Base-by-base conservation (phyloP, 2,888 invertebrate species). In the Leucania comma region DNA sequence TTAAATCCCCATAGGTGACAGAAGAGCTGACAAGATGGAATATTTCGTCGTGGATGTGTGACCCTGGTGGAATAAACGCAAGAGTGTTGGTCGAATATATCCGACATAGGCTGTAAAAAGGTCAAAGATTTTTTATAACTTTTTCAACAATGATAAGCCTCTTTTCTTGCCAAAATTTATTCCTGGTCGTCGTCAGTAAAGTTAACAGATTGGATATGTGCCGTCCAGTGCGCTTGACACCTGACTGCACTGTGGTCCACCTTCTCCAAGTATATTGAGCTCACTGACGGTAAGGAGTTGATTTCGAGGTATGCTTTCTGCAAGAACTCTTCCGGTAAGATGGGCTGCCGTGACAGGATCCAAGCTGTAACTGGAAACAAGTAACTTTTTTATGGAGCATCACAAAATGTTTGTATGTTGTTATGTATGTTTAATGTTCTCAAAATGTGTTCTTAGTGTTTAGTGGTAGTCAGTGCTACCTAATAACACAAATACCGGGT, bases 211-310 rank as follows among this genome's bases (percentile, higher is more conserved):
- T 93, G 86, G 0, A 95, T 88, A 64, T 94, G 91, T 0, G 95
- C 96, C 0, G 93, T 93, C 96, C 95, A 95, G 29, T 90, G 79
- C 58, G 85, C 87, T 0, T 26, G 24, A 42, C 95, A 95, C 0
- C 75, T 82, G 0, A 86, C 73, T 3, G 85, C 82, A 4, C 85
- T 84, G 4, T 96, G 95, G 2, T 88, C 76, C 1, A 95, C 94
- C 5, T 68, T 73, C 65, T 94, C 88, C 14, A 95, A 73, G 42
- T 92, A 94, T 0, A 87, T 89, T 0, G 87, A 72, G 62, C 90
- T 93, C 0, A 91, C 90, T 58, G 85, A 89, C 0, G 95, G 94
- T 69, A 94, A 72, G 0, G 83, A 72, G 63, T 90, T 92, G n/a
- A 96, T 78, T 29, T 89, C 88, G 5, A 68, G 26, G 12, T 87